Evolutionary conservation across 2,797 vertebrate genomes (phyloP), one percentile per base, ranked within the genome.

Genomic region (Anas acuta): DNA sequence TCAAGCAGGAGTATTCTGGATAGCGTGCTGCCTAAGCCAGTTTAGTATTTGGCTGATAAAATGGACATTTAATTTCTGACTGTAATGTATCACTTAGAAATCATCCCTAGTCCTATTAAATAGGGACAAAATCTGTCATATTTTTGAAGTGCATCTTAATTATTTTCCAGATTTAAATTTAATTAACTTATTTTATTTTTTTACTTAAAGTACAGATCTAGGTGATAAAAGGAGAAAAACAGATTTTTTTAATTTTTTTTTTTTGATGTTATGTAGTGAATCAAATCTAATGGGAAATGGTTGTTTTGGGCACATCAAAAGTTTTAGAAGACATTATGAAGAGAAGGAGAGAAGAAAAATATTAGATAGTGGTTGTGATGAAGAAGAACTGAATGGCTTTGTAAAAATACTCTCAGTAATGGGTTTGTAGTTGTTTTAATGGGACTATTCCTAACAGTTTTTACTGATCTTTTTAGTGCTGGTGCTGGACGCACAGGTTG

Each of bases 401-500:
- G 37, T 60, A 49, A 71, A 74, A 90, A 49, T 43, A 4, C 19
- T 45, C 43, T 20, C 35, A 33, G 12, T 75, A 76, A 30, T 20
- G 22, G 5, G 5, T 65, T 86, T 53, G 9, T 33, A 32, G 28
- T 11, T 61, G n/a, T 54, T 78, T 81, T 71, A 33, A 8, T 65
- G 53, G 22, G 26, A 28, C 56, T 81, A 1, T 89, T 91, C 22
- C 92, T 91, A 25, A 86, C 16, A 37, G 72, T 60, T 8, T 90
- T 88, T 83, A 5, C 64, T 90, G 45, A 16, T 96, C 92, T 75
- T 74, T 94, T n/a, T 94, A 99, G 99, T 93, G 99, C 99, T 84
- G 99, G 99, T 92, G 99, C 99, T 57, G 99, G 99, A 5, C 98
- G 99, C 51, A 99, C 99, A 4, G 99, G 99, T 90, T 99, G 99